These are phyloP conservation scores for Priocnemis perturbator DNA, from an alignment of 2,888 invertebrate species.

Conservation along the genomic window DNA sequence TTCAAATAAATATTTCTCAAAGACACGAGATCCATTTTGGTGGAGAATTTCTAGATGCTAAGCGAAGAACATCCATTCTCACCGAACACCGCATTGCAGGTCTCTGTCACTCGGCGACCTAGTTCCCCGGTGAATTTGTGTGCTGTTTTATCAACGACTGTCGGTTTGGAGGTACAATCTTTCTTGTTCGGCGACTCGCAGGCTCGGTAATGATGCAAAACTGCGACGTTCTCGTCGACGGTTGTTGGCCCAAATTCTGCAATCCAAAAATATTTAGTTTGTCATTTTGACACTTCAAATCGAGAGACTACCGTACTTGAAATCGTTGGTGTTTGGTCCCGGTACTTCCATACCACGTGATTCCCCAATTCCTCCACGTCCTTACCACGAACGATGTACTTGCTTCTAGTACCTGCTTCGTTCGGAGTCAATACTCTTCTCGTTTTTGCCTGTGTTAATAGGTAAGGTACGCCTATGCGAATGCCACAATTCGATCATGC, in stretches of 20 bases:
- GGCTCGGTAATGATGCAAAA: constrained; percentile 1
- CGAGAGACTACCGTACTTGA: background rate
- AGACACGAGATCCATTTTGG: no score
- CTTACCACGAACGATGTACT: background rate
- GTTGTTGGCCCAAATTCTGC: background rate
- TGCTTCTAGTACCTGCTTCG: background rate
- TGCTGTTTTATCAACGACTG: background rate
- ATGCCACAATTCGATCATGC: no score
- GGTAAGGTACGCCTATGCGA: background rate
- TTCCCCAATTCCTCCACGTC: background rate
- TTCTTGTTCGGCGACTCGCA: background rate
- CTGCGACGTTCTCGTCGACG: background rate
- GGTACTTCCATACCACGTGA: background rate
- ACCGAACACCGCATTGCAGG: no score
- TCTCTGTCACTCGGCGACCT: no score
- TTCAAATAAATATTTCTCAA: no score
- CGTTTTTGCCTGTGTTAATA: background rate
- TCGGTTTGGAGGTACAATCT: background rate
- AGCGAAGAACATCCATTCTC: no score
- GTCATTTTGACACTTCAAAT: background rate
- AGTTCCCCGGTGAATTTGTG: background rate
- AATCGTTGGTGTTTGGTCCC: background rate
- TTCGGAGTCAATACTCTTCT: background rate
- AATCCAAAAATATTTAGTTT: background rate
- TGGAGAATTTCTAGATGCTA: no score